phyloP scores from a whole-genome alignment of 2,113 vertebrate species.

The Cebidichthys violaceus region DNA sequence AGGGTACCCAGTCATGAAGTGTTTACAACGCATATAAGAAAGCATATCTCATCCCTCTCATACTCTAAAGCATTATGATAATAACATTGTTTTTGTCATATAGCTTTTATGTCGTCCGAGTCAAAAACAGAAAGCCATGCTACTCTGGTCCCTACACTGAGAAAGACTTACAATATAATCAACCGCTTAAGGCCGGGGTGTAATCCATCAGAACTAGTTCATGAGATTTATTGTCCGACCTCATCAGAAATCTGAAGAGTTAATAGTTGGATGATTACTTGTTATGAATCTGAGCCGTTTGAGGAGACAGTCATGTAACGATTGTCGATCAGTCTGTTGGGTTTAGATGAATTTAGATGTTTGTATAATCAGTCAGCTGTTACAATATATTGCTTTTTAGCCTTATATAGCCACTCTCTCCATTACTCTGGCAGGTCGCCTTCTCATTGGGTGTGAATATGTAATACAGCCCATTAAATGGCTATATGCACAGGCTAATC shows the following conservation, averaged over 20 bases:
- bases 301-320: neutral
- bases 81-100: neutral
- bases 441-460: constrained; percentile 38
- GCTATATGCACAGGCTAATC: constrained; percentile 47
- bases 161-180: neutral
- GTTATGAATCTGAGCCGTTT: constrained; percentile 23
- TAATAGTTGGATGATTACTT: constrained; percentile 33
- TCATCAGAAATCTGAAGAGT: neutral
- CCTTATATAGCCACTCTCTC: constrained; percentile 5
- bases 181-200: neutral
- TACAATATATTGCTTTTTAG: neutral
- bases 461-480: constrained; percentile 29
- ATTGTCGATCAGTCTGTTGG: constrained; percentile 20
- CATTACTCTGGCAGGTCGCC: constrained; percentile 20
- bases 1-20: neutral
- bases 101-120: neutral
- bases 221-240: neutral
- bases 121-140: neutral
- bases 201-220: neutral
- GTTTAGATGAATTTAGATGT: constrained; percentile 24
- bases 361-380: neutral
- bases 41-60: neutral
- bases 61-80: neutral
- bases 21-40: neutral
- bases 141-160: neutral